Base-by-base conservation (phyloP, 2,888 invertebrate species). In the Tenthredo scrophulariae region DNA sequence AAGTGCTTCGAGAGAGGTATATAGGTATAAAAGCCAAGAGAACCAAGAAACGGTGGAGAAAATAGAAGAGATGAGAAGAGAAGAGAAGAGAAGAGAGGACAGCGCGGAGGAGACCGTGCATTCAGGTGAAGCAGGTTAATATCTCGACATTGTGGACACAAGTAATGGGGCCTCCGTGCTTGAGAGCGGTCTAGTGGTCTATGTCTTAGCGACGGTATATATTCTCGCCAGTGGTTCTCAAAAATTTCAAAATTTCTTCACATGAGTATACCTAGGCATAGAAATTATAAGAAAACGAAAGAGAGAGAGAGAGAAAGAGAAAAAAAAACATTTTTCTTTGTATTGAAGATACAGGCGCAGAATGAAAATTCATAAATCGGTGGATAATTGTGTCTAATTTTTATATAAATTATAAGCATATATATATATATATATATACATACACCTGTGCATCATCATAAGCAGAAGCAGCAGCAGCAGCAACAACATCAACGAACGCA, bases 121-220 rank as follows among this genome's bases (percentile, higher is more conserved):
- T 91, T 89, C 91, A 89, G 89, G 89, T 89, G 91, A 91, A 91
- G 91, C 91, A 88, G 90, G 90, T 91, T 91, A 91, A 91, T 91
- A 91, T 91, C 91, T 91, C 90, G 90, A 90, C 91, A 91, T 91
- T 91, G 91, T 91, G 91, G 91, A 91, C 91, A 91, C 91, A 91
- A 91, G 91, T 91, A 91, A 91, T 91, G 91, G 91, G 90, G 89
- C 87, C 88, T 88, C 89, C 90, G 88, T 88, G 89, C 89, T 86
- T 87, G 85, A 85, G 86, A 86, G 89, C 88, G 89, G 87, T 90
- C 89, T 85, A 87, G 87, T 88, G 88, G 86, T 89, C 87, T 86
- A 86, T 87, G 86, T 84, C 85, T 86, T 65, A 62, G 84, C 80
- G 74, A 58, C 79, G 82, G 72, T 77, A 77, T 86, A 86, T 88